These are phyloP conservation scores for Cosmia pyralina DNA, from an alignment of 2,888 invertebrate genomes.

Conservation along the genomic window DNA sequence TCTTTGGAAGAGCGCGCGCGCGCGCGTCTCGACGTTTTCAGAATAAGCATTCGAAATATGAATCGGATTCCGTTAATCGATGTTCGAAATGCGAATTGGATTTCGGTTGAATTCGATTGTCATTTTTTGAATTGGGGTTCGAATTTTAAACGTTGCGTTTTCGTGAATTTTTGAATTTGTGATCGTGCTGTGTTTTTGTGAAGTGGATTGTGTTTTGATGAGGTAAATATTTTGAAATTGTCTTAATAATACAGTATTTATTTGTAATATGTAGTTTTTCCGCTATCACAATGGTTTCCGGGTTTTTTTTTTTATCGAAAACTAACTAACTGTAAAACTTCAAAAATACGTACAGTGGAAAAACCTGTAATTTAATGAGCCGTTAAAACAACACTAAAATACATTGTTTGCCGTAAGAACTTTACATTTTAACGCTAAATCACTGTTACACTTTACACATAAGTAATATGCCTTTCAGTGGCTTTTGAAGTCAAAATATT, in stretches of 20 bases:
- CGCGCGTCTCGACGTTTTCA: conserved; percentile 73
- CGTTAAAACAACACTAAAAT: conserved; percentile 27
- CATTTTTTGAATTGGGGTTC: conserved; percentile 65
- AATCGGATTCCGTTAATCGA: conserved; percentile 59
- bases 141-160: conserved; percentile 53
- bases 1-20: conserved; percentile 76
- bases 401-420: conserved; percentile 28
- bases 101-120: conserved; percentile 52
- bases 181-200: conserved; percentile 53
- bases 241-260: no score
- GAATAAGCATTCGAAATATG: conserved; percentile 65
- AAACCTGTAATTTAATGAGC: conserved; percentile 24
- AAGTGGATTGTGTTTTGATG: conserved; percentile 48
- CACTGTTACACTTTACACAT: conserved; percentile 39
- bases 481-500: conserved; percentile 56
- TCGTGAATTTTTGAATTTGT: conserved; percentile 54
- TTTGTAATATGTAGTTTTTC: no score
- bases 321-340: conserved; percentile 7
- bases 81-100: conserved; percentile 54
- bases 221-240: conserved; percentile 49
- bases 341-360: neutral
- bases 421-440: conserved; percentile 38
- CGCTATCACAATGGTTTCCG: neutral
- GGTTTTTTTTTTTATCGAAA: neutral
- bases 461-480: conserved; percentile 22